Evolutionary conservation across 2,888 invertebrate species (phyloP).

Genomic region (Ceramica pisi): DNA sequence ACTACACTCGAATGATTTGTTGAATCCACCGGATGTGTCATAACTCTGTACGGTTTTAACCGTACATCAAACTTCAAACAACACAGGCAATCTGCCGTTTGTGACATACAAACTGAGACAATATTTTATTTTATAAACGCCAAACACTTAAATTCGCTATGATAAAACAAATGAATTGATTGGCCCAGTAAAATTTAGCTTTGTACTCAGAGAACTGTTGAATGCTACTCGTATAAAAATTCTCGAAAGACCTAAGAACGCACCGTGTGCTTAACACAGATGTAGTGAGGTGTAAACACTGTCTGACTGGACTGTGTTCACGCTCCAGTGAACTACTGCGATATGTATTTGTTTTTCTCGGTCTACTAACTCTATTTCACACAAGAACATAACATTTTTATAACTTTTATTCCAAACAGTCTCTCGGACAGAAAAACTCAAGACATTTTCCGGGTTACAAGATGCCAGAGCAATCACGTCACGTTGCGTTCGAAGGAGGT

Average conservation of each 20-base stretch:
- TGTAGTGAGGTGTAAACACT: not conserved
- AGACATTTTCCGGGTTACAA: no score
- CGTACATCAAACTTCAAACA: conserved; percentile 5
- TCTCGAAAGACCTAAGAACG: not conserved
- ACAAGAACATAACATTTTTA: not conserved
- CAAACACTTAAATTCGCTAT: not conserved
- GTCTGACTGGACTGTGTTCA: not conserved
- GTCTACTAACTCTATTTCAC: not conserved
- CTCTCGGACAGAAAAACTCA: no score
- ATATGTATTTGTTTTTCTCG: conserved; percentile 1
- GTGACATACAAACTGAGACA: not conserved
- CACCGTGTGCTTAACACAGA: not conserved
- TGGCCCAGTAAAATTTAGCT: no score
- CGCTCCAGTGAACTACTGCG: conserved; percentile 8
- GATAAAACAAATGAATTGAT: no score
- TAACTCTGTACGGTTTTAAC: not conserved
- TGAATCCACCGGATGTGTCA: not conserved
- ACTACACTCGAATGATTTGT: conserved; percentile 15
- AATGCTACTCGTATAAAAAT: not conserved
- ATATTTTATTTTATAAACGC: not conserved
- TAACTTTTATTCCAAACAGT: not conserved
- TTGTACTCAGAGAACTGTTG: no score
- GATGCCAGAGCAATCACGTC: not conserved
- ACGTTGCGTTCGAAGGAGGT: not conserved
- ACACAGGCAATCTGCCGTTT: not conserved